phyloP scores from a whole-genome alignment of 1,140 invertebrate species.

The Drosophila obscura region DNA sequence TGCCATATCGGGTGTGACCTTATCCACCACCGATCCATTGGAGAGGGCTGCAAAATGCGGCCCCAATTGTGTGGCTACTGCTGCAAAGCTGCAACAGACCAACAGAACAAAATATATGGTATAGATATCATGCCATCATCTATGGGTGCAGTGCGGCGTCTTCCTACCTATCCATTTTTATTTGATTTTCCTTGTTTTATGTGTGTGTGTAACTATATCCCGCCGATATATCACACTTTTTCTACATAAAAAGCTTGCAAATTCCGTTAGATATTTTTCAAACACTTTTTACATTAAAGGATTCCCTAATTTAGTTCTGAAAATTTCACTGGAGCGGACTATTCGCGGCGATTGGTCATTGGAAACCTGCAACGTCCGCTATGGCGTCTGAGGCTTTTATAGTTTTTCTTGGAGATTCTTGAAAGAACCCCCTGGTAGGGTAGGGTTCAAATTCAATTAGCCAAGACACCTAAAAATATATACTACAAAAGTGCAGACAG shows the following conservation, averaged over 20 bases:
- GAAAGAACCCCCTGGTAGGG: not conserved
- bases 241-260: conserved; percentile 76
- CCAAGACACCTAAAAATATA: conserved; percentile 63
- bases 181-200: conserved; percentile 5
- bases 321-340: conserved; percentile 82
- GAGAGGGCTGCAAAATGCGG: conserved; percentile 80
- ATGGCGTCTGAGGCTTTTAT: conserved; percentile 57
- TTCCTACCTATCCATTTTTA: conserved; percentile 75
- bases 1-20: conserved; percentile 89
- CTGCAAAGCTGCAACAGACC: conserved; percentile 58
- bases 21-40: conserved; percentile 81
- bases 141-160: no score
- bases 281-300: conserved; percentile 75
- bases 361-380: conserved; percentile 67
- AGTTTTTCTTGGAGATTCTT: conserved; percentile 35
- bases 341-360: conserved; percentile 79
- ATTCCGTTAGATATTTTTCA: conserved; percentile 61
- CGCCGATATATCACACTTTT: conserved; percentile 52
- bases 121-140: not conserved
- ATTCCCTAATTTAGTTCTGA: conserved; percentile 50
- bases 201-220: conserved; percentile 60
- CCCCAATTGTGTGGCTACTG: conserved; percentile 67
- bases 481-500: conserved; percentile 47
- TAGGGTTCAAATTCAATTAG: conserved; percentile 70
- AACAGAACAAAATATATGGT: conserved; percentile 10